Conservation (phyloP, 1,140 invertebrate genomes). For the Drosophila asahinai region DNA sequence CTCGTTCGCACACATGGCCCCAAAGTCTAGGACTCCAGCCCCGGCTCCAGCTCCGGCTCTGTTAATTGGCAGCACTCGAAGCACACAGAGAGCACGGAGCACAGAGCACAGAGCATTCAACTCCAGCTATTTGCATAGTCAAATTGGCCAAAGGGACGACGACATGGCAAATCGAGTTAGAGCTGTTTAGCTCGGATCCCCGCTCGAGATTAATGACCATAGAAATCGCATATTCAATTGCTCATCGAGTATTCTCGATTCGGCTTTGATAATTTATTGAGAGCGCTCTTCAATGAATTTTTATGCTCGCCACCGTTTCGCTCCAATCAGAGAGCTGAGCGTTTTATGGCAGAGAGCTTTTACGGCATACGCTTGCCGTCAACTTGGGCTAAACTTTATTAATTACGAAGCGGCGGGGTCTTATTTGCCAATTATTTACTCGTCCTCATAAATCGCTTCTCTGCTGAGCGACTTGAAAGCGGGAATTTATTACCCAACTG, state of each 20-base stretch:
- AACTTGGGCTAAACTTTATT: slow-evolving; percentile 78
- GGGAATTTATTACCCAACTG: slow-evolving; percentile 37
- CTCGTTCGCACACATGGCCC: slow-evolving; percentile 5
- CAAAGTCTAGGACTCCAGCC: slow-evolving; percentile 27
- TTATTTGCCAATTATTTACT: slow-evolving; percentile 70
- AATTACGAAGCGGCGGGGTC: slow-evolving; percentile 60
- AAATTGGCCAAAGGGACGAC: slow-evolving; percentile 56
- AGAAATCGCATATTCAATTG: slow-evolving; percentile 76
- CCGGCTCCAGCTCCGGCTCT: not conserved
- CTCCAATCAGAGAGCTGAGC: slow-evolving; percentile 8
- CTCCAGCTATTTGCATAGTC: slow-evolving; percentile 71
- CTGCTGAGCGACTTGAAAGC: not conserved
- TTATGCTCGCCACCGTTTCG: slow-evolving; percentile 42
- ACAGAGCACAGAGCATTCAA: slow-evolving; percentile 39
- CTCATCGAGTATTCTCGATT: slow-evolving; percentile 62
- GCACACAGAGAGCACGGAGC: slow-evolving; percentile 10
- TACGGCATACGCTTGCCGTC: slow-evolving; percentile 62
- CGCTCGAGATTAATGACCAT: slow-evolving; percentile 70
- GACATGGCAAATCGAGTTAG: slow-evolving; percentile 30
- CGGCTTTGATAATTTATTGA: slow-evolving; percentile 80
- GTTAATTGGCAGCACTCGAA: slow-evolving; percentile 78
- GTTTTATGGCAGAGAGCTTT: slow-evolving; percentile 62
- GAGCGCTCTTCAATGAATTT: slow-evolving; percentile 68
- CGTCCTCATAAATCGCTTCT: slow-evolving; percentile 30
- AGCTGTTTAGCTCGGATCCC: slow-evolving; percentile 28